Percentiles rank a stretch among this genome's conserved stretches.
phyloP scores from a whole-genome alignment of 2,797 vertebrate genomes.

The Bovichtus variegatus region DNA sequence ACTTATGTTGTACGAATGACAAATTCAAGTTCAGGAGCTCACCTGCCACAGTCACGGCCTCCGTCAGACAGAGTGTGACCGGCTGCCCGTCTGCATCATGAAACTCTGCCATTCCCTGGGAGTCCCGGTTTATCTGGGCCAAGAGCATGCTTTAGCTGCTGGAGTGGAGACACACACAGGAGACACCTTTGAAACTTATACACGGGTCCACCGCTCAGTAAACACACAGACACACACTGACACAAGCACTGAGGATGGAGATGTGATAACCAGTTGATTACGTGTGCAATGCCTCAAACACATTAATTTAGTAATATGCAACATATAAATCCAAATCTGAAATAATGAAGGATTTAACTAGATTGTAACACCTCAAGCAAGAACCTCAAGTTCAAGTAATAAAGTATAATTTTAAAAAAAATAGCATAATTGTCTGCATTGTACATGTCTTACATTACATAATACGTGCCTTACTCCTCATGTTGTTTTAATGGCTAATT shows the following conservation, averaged over 20 bases:
- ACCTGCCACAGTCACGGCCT: conserved; percentile 96
- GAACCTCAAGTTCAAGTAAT: neutral
- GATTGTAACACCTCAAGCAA: neutral
- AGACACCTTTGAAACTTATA: neutral
- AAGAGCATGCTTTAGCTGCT: conserved; percentile 93
- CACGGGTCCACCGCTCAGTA: neutral
- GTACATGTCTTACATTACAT: neutral
- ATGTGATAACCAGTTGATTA: neutral
- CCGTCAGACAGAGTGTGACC: conserved; percentile 96
- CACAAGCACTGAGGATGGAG: neutral
- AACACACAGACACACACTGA: conserved; percentile 6
- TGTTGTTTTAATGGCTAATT: neutral
- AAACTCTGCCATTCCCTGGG: conserved; percentile 98
- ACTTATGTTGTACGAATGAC: neutral
- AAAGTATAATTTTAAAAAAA: neutral
- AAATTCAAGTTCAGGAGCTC: conserved; percentile 54
- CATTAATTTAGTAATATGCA: neutral
- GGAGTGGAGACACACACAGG: conserved; percentile 17
- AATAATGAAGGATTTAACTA: neutral
- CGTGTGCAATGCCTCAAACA: neutral
- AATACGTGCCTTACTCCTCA: no score
- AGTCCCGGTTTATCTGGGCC: conserved; percentile 98
- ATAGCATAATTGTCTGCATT: conserved; percentile 1
- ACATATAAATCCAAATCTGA: neutral
- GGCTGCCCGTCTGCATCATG: conserved; percentile 96